Evolutionary conservation across 2,113 vertebrate genomes (phyloP), one percentile per base, ranked within the genome.

Genomic region (Panurus biarmicus): DNA sequence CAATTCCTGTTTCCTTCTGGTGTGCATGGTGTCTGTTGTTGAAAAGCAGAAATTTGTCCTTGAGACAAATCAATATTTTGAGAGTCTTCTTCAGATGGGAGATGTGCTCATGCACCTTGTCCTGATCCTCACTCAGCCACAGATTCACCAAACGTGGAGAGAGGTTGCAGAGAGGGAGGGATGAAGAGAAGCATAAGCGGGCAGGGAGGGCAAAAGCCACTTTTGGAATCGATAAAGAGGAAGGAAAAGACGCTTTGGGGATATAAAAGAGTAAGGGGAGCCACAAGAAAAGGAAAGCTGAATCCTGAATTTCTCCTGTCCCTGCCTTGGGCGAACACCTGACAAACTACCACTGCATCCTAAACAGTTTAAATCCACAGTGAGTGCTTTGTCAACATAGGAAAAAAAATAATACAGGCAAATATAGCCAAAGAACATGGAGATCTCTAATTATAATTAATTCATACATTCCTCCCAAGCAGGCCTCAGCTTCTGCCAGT

Each of bases 171-270:
- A 14, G 15, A 73, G 19, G 9, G 42, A 90, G 21, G 14, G n/a
- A 40, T 31, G 71, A 47, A 57, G 22, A 20, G 33, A 87, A 53
- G 9, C 1, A 2, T 17, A 33, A 62, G 51, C 2, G n/a, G 44
- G 10, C 23, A 62, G 16, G 15, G 26, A 85, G 12, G 14, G 35
- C 35, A 91, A 29, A 11, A 74, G 25, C 12, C 56, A 76, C 58
- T 3, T n/a, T 26, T n/a, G 24, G 54, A 56, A 56, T 47, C 0
- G 0, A 65, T 29, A 20, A 42, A 42, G 15, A 38, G 8, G 26
- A 66, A 80, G 8, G 22, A 82, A 85, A 87, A 42, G 1, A 3
- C 5, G 3, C 47, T 44, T 28, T 54, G 12, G 11, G 16, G 20
- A 12, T 33, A 31, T 21, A 77, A 71, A 67, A 77, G 3, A 17